These are phyloP conservation scores for Syngnathus acus DNA, from an alignment of 2,797 vertebrate genomes.

Conservation along the genomic window DNA sequence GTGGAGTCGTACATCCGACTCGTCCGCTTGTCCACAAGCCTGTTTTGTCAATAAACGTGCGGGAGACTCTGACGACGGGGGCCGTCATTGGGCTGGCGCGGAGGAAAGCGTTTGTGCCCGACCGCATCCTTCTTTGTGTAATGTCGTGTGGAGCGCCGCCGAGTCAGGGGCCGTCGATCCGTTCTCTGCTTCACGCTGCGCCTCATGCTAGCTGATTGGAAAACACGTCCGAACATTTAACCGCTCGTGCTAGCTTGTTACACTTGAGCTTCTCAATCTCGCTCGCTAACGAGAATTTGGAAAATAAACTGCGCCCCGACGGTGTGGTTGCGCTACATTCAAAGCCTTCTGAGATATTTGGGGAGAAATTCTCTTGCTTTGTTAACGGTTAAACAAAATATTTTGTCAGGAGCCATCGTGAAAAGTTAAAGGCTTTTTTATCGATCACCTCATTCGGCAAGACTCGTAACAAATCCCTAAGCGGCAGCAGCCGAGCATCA, in stretches of 20 bases:
- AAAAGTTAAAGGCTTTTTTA: constrained; percentile 22
- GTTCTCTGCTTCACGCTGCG: constrained; percentile 23
- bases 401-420: constrained; percentile 4
- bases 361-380: background rate
- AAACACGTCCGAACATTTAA: background rate
- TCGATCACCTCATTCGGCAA: constrained; percentile 22
- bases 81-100: too few species aligned
- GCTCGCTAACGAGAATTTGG: background rate
- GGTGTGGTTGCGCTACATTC: background rate
- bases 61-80: too few species aligned
- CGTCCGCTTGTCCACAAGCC: background rate
- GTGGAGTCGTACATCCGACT: too few species aligned
- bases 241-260: background rate
- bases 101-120: too few species aligned
- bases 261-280: background rate
- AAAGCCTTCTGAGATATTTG: background rate
- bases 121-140: too few species aligned
- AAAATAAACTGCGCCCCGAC: too few species aligned
- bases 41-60: too few species aligned
- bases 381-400: background rate
- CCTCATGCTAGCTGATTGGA: background rate
- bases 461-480: constrained; percentile 36
- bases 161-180: too few species aligned
- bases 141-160: too few species aligned
- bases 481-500: constrained; percentile 37